These are phyloP conservation scores for Eubucco bourcierii DNA, from an alignment of 2,113 vertebrate species.

Conservation along the genomic window DNA sequence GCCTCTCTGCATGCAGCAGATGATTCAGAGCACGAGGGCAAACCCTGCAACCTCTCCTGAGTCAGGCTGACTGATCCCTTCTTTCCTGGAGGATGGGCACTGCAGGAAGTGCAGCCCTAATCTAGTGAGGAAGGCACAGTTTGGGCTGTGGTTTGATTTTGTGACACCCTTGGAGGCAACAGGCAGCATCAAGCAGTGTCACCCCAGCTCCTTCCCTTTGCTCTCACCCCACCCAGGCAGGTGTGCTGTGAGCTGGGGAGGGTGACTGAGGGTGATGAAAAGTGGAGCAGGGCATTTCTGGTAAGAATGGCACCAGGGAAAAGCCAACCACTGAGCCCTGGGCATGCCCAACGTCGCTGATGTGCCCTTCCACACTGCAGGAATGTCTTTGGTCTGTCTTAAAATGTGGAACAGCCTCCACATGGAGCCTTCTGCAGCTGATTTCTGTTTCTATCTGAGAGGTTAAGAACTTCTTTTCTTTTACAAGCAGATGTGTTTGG, in stretches of 20 bases:
- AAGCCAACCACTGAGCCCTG: neutral
- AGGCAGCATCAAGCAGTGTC: neutral
- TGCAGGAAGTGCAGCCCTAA: neutral
- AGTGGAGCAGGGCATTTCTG: neutral
- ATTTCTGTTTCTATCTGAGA: neutral
- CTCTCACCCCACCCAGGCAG: neutral
- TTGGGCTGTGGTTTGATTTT: neutral
- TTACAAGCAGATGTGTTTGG: neutral
- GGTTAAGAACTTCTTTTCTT: neutral
- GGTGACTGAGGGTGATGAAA: neutral
- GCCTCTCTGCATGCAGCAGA: neutral
- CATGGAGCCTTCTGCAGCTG: fast-evolving
- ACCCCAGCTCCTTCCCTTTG: neutral
- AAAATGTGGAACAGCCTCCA: neutral
- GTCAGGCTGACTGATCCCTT: neutral
- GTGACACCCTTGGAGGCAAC: neutral
- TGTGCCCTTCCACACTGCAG: fast-evolving
- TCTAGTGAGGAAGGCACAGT: neutral
- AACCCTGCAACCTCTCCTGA: conserved; percentile 1
- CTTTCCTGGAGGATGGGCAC: neutral
- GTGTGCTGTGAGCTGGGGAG: neutral
- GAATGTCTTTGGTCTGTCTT: neutral
- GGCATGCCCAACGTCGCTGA: neutral
- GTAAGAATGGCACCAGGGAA: neutral
- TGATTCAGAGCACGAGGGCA: conserved; percentile 10